phyloP scores from a whole-genome alignment of 2,797 vertebrate genomes.

The Pterois miles region DNA sequence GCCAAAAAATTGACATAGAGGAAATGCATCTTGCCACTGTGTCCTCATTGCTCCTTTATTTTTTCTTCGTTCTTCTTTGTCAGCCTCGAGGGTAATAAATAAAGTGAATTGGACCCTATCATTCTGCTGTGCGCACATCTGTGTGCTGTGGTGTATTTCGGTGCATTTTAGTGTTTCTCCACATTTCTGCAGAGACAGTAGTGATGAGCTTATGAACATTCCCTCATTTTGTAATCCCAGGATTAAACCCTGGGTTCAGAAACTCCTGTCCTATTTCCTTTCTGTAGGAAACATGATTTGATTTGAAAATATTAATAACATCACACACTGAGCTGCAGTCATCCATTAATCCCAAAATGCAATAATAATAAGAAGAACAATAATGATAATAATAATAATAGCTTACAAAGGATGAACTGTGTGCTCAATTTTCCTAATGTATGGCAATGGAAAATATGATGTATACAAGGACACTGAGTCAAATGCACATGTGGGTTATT shows the following conservation, averaged over 20 bases:
- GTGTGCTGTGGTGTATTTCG: not conserved
- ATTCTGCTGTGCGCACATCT: not conserved
- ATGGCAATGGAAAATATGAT: constrained; percentile 4
- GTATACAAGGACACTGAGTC: not conserved
- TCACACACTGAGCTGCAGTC: constrained; percentile 45
- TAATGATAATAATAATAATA: constrained; percentile 42
- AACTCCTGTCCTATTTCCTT: constrained; percentile 70
- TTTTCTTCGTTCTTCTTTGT: not conserved
- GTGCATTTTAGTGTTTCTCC: constrained; percentile 30
- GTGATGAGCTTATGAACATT: constrained; percentile 53
- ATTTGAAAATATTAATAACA: constrained; percentile 76
- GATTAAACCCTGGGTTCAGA: constrained; percentile 69
- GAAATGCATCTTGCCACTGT: not conserved
- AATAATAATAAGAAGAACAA: constrained; percentile 47
- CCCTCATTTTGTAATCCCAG: constrained; percentile 72
- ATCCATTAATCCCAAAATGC: constrained; percentile 37
- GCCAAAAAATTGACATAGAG: not conserved
- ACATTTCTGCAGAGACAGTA: constrained; percentile 47
- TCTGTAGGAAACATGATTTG: constrained; percentile 71
- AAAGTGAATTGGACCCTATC: not conserved
- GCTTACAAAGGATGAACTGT: constrained; percentile 31
- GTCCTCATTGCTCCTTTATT: not conserved
- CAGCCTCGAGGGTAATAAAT: not conserved
- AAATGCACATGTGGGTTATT: not conserved
- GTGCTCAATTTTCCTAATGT: constrained; percentile 42